A percentile compares a stretch with the other conserved stretches of the same genome.
These are phyloP conservation scores for Tigriopus japonicus DNA, from an alignment of 1,140 invertebrate genomes.

Conservation along the genomic window DNA sequence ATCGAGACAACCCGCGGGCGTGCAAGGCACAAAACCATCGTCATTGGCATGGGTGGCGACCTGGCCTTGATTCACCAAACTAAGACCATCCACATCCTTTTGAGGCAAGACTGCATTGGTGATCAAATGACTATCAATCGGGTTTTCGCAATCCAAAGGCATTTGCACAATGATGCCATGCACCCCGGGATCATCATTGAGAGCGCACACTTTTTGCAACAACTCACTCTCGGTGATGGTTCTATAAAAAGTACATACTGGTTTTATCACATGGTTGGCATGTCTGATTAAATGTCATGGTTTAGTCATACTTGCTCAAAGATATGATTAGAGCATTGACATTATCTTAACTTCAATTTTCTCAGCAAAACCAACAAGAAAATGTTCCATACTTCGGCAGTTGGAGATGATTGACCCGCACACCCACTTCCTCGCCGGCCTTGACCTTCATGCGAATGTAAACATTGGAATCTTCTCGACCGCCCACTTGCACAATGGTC, in stretches of 20 bases:
- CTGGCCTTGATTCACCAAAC: constrained; percentile 49
- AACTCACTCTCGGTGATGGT: constrained; percentile 28
- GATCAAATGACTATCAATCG: constrained; percentile 64
- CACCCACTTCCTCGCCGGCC: constrained; percentile 75
- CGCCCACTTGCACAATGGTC: constrained; percentile 74
- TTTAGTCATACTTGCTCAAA: no score
- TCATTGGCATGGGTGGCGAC: constrained; percentile 47
- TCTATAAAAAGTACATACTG: not conserved
- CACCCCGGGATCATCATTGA: constrained; percentile 62
- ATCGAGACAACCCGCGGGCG: constrained; percentile 77
- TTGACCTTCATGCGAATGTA: constrained; percentile 95
- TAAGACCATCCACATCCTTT: constrained; percentile 85
- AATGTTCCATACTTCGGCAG: constrained; percentile 37
- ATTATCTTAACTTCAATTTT: not conserved
- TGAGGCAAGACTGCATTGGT: constrained; percentile 56
- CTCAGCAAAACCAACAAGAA: not conserved
- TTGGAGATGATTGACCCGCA: constrained; percentile 56
- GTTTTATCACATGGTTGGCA: not conserved
- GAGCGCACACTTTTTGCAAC: constrained; percentile 43
- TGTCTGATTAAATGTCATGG: not conserved
- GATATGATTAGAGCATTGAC: no score
- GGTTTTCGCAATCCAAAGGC: constrained; percentile 57
- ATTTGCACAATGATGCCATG: constrained; percentile 97
- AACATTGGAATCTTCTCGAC: constrained; percentile 92
- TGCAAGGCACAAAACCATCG: constrained; percentile 72